Base-by-base conservation (phyloP, 2,888 invertebrate genomes). In the Panopea generosa region DNA sequence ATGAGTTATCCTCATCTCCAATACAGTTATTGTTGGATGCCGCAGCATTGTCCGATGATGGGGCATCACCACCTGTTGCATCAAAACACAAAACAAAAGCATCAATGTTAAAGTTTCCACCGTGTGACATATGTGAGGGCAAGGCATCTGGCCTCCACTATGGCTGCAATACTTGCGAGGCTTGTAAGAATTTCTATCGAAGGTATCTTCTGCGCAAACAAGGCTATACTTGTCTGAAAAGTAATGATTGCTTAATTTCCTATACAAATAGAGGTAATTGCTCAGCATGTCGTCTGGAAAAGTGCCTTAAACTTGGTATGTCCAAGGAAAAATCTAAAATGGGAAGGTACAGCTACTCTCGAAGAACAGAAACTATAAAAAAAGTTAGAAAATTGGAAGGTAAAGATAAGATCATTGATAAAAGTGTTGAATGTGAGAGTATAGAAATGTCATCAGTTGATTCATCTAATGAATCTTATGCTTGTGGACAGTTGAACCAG, bases 111-210 rank as follows among this genome's bases (percentile, higher is more conserved):
- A 76, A 70, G 43, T 74, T 83, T 52, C 83, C 83, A 3, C 83
- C 83, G 1, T 83, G 83, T 61, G 65, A 66, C 29, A 70, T 83
- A 0, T 83, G 83, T 56, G 71, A 66, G 9, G 81, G 78, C 9
- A 77, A 76, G 55, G 78, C 81, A 11, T 78, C 83, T n/a, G 83
- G 83, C 1, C 61, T 81, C 20, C 83, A 83, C 49, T 83, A 81
- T 70, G 83, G 83, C 3, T 78, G 81, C 26, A 81, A 81, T 52
- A 81, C 80, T 0, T 83, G 83, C 63, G 83, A 81, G 33, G 83
- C 83, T n/a, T 83, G 83, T 47, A 83, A 83, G 66, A 80, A 77
- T 22, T 83, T 83, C 62, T 83, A 77, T 52, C 59, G 83, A 56
- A 60, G 83, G 47, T 81, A 77, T 76, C 56, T 81, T 18, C 53